These are phyloP conservation scores for Climacteris rufus DNA, from an alignment of 2,113 vertebrate genomes.

Conservation along the genomic window DNA sequence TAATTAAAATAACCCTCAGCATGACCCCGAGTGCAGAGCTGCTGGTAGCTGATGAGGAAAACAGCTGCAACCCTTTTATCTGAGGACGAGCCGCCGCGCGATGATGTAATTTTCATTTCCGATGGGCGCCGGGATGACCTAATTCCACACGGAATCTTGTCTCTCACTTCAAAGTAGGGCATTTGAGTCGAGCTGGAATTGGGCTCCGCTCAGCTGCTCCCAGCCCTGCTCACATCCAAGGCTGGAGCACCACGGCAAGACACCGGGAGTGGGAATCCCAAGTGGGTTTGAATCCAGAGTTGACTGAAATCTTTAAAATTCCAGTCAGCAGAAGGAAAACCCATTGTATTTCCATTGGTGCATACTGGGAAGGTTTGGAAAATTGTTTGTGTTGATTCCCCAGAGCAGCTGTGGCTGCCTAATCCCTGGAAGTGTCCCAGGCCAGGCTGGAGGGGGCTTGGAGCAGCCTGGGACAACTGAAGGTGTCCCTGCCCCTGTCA, in stretches of 20 bases:
- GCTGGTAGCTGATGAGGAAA: neutral
- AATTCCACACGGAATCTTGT: neutral
- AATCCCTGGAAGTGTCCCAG: neutral
- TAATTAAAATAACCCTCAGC: neutral
- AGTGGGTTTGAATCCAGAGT: neutral
- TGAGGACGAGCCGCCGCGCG: neutral
- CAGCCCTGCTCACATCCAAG: neutral
- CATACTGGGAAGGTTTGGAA: neutral
- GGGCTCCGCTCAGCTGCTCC: neutral
- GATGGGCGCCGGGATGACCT: neutral
- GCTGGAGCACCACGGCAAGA: neutral
- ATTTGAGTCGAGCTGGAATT: neutral
- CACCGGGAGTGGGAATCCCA: fast-evolving
- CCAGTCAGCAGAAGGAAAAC: neutral
- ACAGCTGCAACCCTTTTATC: neutral
- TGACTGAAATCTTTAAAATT: neutral
- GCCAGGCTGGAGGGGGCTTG: neutral
- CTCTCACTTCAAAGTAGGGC: neutral
- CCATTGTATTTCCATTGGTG: neutral
- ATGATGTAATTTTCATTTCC: neutral
- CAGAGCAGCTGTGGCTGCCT: neutral
- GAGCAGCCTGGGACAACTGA: neutral
- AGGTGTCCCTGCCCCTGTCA: neutral
- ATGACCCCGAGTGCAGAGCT: neutral
- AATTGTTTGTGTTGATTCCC: neutral